Percentiles rank a stretch among this genome's conserved stretches.
phyloP scores from a whole-genome alignment of 2,888 invertebrate species.

The Thumatha senex region DNA sequence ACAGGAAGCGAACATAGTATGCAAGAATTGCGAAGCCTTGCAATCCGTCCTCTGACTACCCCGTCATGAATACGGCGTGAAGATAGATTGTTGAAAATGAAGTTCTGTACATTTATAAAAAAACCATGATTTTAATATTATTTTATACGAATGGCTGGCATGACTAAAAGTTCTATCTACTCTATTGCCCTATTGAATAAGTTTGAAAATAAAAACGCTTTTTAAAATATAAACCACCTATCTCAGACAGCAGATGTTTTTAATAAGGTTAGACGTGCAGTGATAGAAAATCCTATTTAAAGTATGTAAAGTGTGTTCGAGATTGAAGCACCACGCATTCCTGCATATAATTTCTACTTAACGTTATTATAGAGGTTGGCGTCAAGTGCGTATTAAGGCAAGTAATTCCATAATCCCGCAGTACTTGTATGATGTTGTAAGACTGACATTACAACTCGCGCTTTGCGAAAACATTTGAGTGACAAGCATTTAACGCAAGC shows the following conservation, averaged over 20 bases:
- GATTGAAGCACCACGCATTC: conserved; percentile 6
- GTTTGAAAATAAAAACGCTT: no score
- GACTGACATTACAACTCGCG: conserved; percentile 7
- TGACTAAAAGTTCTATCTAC: no score
- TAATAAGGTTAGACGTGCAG: conserved; percentile 1
- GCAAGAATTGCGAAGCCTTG: no score
- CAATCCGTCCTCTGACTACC: no score
- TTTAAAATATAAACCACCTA: no score
- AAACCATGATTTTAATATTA: no score
- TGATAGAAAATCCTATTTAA: not conserved
- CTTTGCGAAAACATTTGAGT: conserved; percentile 10
- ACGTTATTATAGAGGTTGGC: not conserved
- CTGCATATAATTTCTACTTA: conserved; percentile 4
- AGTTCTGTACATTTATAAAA: no score
- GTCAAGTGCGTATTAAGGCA: conserved; percentile 21
- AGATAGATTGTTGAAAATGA: no score
- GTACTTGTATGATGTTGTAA: conserved; percentile 10
- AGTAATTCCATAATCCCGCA: conserved; percentile 17
- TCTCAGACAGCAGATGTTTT: not conserved
- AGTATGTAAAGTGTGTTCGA: conserved; percentile 3
- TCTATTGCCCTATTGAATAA: no score
- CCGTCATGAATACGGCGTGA: no score
- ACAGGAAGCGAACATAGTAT: no score
- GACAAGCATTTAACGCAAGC: conserved; percentile 22
- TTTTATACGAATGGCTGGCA: no score